These are phyloP conservation scores for Cecropterus lyciades DNA, from an alignment of 1,140 invertebrate genomes.

Conservation along the genomic window DNA sequence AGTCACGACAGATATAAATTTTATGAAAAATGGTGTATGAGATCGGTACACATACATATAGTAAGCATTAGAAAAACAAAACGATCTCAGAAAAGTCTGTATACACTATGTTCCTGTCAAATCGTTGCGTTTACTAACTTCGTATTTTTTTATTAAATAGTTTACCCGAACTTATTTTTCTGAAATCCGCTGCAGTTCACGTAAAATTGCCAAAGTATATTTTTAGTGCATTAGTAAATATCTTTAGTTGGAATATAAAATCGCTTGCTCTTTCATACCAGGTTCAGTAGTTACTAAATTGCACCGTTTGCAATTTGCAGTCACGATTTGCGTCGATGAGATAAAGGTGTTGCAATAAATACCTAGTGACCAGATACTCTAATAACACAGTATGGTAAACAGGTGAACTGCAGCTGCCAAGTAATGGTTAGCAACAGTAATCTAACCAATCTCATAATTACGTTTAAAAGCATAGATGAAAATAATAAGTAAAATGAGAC, in stretches of 20 bases:
- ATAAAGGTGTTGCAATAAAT: conserved; percentile 24
- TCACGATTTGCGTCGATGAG: conserved; percentile 15
- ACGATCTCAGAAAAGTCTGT: too few relatives aligned
- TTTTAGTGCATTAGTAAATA: too few relatives aligned
- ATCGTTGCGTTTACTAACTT: too few relatives aligned
- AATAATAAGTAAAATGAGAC: background rate
- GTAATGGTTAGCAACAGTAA: background rate
- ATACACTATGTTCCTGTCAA: too few relatives aligned
- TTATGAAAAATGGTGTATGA: too few relatives aligned
- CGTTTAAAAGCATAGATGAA: background rate
- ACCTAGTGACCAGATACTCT: conserved; percentile 13
- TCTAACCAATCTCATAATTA: conserved; percentile 17
- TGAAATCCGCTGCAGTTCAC: too few relatives aligned
- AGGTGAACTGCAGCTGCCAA: conserved; percentile 25
- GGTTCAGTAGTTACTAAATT: conserved; percentile 14
- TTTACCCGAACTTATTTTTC: too few relatives aligned
- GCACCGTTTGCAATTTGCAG: background rate
- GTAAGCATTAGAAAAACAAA: too few relatives aligned
- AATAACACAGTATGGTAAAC: conserved; percentile 31
- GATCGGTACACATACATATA: too few relatives aligned
- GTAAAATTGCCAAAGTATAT: too few relatives aligned
- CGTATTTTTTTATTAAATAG: too few relatives aligned
- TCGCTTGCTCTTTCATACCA: background rate
- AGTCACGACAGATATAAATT: too few relatives aligned
- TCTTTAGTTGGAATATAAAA: background rate